A percentile compares a stretch with the other conserved stretches of the same genome.
These are phyloP conservation scores for Hippocampus guttulatus DNA, from an alignment of 2,113 vertebrate species.

Conservation along the genomic window DNA sequence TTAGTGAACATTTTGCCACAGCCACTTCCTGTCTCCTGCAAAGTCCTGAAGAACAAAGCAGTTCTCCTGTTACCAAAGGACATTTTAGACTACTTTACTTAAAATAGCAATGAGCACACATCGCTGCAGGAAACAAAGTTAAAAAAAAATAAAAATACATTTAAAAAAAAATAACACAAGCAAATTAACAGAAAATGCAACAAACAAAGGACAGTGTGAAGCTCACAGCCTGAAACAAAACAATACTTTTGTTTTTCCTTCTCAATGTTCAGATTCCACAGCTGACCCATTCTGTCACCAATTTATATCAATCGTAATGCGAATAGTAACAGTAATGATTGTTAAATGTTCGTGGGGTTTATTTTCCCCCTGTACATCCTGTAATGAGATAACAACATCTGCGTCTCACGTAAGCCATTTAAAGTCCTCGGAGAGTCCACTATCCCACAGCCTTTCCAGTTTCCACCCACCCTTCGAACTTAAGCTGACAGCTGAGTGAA, in stretches of 20 bases:
- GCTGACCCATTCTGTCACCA: neutral
- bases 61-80: constrained; percentile 30
- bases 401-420: constrained; percentile 28
- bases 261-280: neutral
- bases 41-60: constrained; percentile 46
- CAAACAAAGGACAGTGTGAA: constrained; percentile 17
- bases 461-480: neutral
- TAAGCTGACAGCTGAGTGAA: constrained; percentile 37
- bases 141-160: neutral
- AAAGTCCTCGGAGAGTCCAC: constrained; percentile 21
- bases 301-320: neutral
- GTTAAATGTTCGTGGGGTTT: neutral
- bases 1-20: constrained; percentile 39
- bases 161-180: neutral
- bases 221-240: neutral
- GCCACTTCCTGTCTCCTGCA: constrained; percentile 46
- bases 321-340: neutral
- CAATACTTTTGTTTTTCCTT: neutral
- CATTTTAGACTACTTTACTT: constrained; percentile 33
- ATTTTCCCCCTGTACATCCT: neutral
- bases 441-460: constrained; percentile 8
- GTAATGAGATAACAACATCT: neutral
- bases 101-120: constrained; percentile 26
- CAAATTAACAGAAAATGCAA: constrained; percentile 23
- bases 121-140: constrained; percentile 19